Conservation (phyloP, 2,888 invertebrate genomes). For the Torymus texanus region DNA sequence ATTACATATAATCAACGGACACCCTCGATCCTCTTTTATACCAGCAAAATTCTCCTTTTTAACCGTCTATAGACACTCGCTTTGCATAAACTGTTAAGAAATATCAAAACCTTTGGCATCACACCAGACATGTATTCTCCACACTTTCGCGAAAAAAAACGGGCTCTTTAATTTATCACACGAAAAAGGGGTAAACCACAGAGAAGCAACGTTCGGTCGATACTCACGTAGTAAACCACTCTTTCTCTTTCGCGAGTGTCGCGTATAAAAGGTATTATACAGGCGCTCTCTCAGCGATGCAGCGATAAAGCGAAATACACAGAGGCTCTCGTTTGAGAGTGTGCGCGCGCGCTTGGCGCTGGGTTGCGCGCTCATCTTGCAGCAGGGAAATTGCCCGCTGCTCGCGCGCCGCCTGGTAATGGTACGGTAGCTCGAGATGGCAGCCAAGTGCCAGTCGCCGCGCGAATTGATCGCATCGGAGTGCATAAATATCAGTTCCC, state of each 20-base stretch:
- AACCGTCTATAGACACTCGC: no score
- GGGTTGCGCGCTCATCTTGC: not conserved
- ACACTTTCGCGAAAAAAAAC: no score
- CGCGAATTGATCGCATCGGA: slow-evolving; percentile 15
- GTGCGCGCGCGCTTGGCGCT: not conserved
- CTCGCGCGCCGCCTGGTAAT: not conserved
- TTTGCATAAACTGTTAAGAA: no score
- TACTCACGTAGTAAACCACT: not conserved
- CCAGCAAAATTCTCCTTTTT: no score
- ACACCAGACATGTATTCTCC: no score
- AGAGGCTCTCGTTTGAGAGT: not conserved
- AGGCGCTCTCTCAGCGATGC: not conserved
- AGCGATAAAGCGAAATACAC: slow-evolving; percentile 10
- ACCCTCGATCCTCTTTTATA: no score
- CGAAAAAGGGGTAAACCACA: not conserved
- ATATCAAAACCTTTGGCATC: no score
- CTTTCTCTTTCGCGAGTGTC: not conserved
- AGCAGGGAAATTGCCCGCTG: slow-evolving; percentile 8
- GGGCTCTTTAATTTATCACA: not conserved
- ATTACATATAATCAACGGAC: no score
- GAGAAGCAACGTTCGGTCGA: not conserved
- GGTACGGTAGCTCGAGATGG: slow-evolving; percentile 18
- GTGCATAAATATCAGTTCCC: slow-evolving; percentile 23
- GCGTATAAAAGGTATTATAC: slow-evolving; percentile 15
- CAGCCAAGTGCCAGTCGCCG: slow-evolving; percentile 10